Evolutionary conservation across 2,888 invertebrate species (phyloP).

Genomic region (Aspidiotus rigidus): DNA sequence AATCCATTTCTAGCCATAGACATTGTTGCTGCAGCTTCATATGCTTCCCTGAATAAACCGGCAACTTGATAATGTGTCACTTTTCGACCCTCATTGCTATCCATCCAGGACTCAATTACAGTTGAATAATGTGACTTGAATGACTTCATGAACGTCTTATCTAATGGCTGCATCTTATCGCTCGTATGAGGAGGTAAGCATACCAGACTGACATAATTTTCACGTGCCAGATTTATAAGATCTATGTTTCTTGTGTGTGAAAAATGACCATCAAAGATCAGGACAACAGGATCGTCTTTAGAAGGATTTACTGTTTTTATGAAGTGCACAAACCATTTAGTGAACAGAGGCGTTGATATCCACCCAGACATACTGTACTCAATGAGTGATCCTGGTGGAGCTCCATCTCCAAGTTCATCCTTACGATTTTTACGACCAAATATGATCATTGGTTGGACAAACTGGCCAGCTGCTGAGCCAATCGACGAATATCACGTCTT

Average conservation of each 20-base stretch:
- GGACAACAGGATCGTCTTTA: not conserved
- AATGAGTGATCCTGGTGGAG: conserved; percentile 38
- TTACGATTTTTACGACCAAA: conserved; percentile 41
- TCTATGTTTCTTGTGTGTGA: conserved; percentile 5
- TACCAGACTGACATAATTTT: conserved; percentile 3
- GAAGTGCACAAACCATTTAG: conserved; percentile 41
- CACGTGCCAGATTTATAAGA: not conserved
- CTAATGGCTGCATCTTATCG: conserved; percentile 15
- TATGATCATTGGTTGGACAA: conserved; percentile 41
- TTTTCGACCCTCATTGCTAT: conserved; percentile 20
- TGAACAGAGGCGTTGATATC: conserved; percentile 41
- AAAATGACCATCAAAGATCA: conserved; percentile 9
- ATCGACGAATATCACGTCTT: not conserved
- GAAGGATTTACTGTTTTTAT: conserved; percentile 34
- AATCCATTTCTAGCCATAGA: conserved; percentile 38
- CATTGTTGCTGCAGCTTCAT: conserved; percentile 38
- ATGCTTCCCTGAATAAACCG: conserved; percentile 38
- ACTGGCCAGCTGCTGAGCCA: conserved; percentile 40
- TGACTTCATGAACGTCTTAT: conserved; percentile 16
- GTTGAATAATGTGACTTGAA: conserved; percentile 21
- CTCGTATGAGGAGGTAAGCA: conserved; percentile 19
- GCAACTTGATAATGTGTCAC: conserved; percentile 37
- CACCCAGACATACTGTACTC: conserved; percentile 37
- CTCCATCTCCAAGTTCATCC: conserved; percentile 36
- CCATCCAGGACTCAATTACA: conserved; percentile 6